Base-by-base conservation (phyloP, 2,113 vertebrate genomes). In the Puffinus mauretanicus region DNA sequence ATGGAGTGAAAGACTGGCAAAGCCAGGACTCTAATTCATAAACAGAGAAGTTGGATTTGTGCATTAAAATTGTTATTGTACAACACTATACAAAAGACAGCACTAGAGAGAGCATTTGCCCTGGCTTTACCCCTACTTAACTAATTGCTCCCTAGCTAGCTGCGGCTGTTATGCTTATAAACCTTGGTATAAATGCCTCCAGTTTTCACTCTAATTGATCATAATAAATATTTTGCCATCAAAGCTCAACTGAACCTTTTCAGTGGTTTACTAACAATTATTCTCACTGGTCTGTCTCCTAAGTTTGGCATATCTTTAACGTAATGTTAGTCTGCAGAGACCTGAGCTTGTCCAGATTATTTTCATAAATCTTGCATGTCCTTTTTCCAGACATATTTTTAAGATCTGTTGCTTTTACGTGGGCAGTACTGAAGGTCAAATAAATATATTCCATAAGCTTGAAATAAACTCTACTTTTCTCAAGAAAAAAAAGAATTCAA, bases 1-100 rank as follows among this genome's bases (percentile, higher is more conserved):
- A 40, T 69, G 83, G 73, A 84, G 65, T 69, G 83, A 67, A 79
- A 67, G 94, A 55, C 76, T 96, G 90, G 72, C 85, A 88, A 92
- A 93, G 78, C 29, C 32, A 91, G 65, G 38, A 49, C 47, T 95
- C 10, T 75, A 62, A 89, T 94, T 86, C 78, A 60, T 82, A 86
- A 91, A 52, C 73, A 82, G 77, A 67, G 32, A 65, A 52, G 34
- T 42, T 92, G 73, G 19, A 58, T 84, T 51, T 91, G 42, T 78
- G 36, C 52, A 78, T 70, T 83, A 55, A 88, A 88, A 38, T 79
- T 71, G 36, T 86, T 86, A n/a, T 36, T 65, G 10, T 70, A 81
- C 32, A 93, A 30, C 46, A 26, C 38, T n/a, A 36, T 73, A 71
- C 26, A 67, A 71, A 92, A 83, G 51, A 22, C 76, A 81, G 52